Evolutionary conservation across 2,888 invertebrate species (phyloP).

Genomic region (Erynnis tages): DNA sequence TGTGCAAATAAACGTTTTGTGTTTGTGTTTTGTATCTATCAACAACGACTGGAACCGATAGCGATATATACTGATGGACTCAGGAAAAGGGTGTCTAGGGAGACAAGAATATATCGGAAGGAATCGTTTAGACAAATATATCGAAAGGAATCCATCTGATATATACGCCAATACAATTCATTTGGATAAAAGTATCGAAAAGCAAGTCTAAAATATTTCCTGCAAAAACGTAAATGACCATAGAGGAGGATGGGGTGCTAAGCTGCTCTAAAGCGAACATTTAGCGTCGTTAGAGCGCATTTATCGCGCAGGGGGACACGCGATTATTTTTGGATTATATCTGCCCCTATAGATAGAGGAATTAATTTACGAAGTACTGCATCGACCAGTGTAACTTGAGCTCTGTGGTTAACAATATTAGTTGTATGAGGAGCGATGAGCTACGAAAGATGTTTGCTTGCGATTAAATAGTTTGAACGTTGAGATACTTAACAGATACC

Average conservation of each 20-base stretch:
- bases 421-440: neutral
- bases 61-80: no score
- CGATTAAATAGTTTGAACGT: no score
- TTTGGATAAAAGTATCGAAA: neutral
- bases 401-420: conserved; percentile 34
- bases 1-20: no score
- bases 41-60: no score
- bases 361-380: conserved; percentile 69
- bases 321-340: conserved; percentile 79
- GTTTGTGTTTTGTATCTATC: no score
- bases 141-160: no score
- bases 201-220: neutral
- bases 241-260: conserved; percentile 19
- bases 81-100: no score
- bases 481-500: no score
- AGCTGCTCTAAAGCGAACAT: conserved; percentile 39
- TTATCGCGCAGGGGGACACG: conserved; percentile 67
- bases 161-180: no score
- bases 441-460: conserved; percentile 1
- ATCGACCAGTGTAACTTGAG: conserved; percentile 48
- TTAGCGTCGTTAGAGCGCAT: conserved; percentile 72
- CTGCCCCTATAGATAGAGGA: conserved; percentile 70
- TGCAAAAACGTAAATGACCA: neutral
- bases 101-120: no score
- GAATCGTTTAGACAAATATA: no score